These are phyloP conservation scores for Apis dorsata DNA, from an alignment of 1,140 invertebrate genomes.

Conservation along the genomic window DNA sequence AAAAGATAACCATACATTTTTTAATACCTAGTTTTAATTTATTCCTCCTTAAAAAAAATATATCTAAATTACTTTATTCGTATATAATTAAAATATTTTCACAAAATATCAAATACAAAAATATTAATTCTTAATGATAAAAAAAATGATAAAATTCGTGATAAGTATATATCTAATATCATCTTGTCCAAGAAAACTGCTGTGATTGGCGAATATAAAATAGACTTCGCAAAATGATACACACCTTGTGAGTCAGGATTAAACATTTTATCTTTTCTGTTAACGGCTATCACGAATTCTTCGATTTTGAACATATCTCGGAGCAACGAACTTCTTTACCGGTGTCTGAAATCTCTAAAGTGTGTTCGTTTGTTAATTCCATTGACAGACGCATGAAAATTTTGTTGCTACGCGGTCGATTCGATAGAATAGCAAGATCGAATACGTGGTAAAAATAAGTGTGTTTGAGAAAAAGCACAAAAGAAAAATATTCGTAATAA, in stretches of 20 bases:
- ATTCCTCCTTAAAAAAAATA: not conserved
- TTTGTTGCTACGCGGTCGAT: conserved; percentile 26
- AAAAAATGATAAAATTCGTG: not conserved
- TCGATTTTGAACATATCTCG: conserved; percentile 38
- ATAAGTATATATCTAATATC: not conserved
- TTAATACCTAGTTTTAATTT: not conserved
- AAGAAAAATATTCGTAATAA: not conserved
- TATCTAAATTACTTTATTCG: not conserved
- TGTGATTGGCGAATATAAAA: conserved; percentile 18
- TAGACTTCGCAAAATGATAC: not conserved
- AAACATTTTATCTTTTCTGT: conserved; percentile 25
- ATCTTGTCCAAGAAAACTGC: conserved; percentile 20
- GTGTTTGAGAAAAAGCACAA: not conserved
- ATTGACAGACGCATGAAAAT: conserved; percentile 3
- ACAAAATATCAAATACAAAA: not conserved
- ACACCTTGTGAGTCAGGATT: conserved; percentile 21
- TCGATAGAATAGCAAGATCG: not conserved
- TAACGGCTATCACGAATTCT: conserved; percentile 38
- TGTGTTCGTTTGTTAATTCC: conserved; percentile 37
- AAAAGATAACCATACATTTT: not conserved
- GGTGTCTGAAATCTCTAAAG: conserved; percentile 29
- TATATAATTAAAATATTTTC: not conserved
- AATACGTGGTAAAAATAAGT: conserved; percentile 32
- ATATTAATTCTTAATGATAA: not conserved
- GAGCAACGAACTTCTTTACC: conserved; percentile 28